Base-by-base conservation (phyloP, 2,888 invertebrate species). In the Hydroisotoma schaefferi region DNA sequence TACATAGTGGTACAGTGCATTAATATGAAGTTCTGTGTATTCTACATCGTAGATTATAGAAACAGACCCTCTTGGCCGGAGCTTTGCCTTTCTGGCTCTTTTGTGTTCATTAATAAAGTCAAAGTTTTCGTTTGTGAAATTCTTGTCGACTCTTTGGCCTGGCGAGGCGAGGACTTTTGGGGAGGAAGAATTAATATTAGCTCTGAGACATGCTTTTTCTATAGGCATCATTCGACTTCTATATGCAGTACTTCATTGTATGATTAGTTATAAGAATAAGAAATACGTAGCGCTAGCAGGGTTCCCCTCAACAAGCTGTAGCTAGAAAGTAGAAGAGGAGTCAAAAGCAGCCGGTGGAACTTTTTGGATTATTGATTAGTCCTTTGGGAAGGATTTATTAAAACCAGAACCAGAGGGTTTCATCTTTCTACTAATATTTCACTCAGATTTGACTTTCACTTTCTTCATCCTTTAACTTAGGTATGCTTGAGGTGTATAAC, bases 291-390 rank as follows among this genome's bases (percentile, higher is more conserved):
- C n/a, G n/a, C n/a, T n/a, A n/a, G n/a, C n/a, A n/a, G n/a, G 20
- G 40, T 40, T 40, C 40, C 40, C 40, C 40, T 40, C 40, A 40
- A 15, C 40, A 40, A 15, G 10, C 18, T 20, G 6, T 23, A 23
- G 47, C 20, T 5, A 25, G 23, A 26, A 6, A 18, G 6, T n/a
- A 49, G 49, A 49, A 28, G 49, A 5, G 4, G 28, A 49, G 49
- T 49, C 49, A 49, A 49, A 49, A 49, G 49, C 49, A 49, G 26
- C 49, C 49, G 49, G 49, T 49, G 49, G 49, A 49, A 49, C 27
- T 49, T 49, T 46, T 49, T 49, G 49, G 49, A 49, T 49, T 49
- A 49, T 49, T 49, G 49, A 49, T 49, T 49, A 49, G 49, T 49
- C 49, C 27, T 18, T 10, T 12, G 49, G 49, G 49, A 49, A 49